Percentiles rank a stretch among this genome's conserved stretches.
Evolutionary conservation across 2,797 vertebrate genomes (phyloP).

Genomic region (Rhadinocentrus ornatus): DNA sequence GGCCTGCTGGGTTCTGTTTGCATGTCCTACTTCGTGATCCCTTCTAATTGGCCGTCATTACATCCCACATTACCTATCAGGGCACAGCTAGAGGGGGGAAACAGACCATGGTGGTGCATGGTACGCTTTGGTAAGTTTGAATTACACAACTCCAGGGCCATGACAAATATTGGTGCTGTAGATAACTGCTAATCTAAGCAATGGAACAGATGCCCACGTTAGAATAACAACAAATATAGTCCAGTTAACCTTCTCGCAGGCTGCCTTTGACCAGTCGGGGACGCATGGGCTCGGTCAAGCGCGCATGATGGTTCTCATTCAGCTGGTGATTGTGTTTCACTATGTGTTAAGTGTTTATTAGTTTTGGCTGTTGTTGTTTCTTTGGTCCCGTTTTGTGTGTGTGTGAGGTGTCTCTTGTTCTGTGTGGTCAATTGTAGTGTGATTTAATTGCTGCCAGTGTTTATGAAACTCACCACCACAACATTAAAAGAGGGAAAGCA

Average conservation of each 20-base stretch:
- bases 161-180: constrained; percentile 78
- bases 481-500: constrained; percentile 62
- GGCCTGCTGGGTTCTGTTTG: constrained; percentile 71
- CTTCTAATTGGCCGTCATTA: constrained; percentile 84
- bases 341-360: constrained; percentile 75
- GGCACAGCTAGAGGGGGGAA: constrained; percentile 75
- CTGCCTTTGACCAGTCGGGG: constrained; percentile 74
- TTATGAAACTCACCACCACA: constrained; percentile 55
- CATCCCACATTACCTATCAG: constrained; percentile 82
- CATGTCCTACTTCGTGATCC: constrained; percentile 83
- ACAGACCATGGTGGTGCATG: constrained; percentile 80
- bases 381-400: neutral
- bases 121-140: constrained; percentile 81
- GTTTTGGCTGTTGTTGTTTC: constrained; percentile 40
- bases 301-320: constrained; percentile 71
- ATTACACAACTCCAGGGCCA: constrained; percentile 82
- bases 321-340: constrained; percentile 68
- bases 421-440: constrained; percentile 56
- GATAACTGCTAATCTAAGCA: constrained; percentile 79
- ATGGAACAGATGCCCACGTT: constrained; percentile 77
- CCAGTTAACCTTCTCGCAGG: constrained; percentile 80
- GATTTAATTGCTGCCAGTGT: constrained; percentile 64
- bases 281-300: constrained; percentile 68
- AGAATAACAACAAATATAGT: constrained; percentile 79
- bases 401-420: constrained; percentile 38